phyloP scores from a whole-genome alignment of 1,140 invertebrate genomes.

The Anadara kagoshimensis region DNA sequence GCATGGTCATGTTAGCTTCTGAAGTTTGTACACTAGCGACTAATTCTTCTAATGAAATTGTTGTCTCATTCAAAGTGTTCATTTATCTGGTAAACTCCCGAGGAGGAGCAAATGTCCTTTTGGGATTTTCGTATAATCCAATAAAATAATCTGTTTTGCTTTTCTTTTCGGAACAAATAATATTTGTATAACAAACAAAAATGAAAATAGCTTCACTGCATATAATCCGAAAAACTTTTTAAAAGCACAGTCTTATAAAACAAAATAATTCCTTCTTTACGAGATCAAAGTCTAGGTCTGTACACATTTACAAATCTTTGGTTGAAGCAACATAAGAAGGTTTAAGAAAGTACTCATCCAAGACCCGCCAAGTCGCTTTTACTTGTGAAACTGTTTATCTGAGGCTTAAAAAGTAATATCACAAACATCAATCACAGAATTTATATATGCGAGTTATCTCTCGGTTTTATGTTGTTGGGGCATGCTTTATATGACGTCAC shows the following conservation, averaged over 20 bases:
- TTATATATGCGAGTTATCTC: conserved; percentile 38
- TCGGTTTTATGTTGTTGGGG: conserved; percentile 32
- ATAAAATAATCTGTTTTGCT: too few relatives aligned
- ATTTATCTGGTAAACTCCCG: conserved; percentile 16
- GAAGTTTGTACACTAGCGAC: conserved; percentile 31
- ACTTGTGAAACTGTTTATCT: conserved; percentile 37
- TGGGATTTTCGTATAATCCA: too few relatives aligned
- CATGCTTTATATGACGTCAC: conserved; percentile 46
- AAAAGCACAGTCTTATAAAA: too few relatives aligned
- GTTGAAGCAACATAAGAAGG: conserved; percentile 6
- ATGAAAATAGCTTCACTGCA: too few relatives aligned
- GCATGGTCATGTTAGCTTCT: conserved; percentile 43
- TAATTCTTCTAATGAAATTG: conserved; percentile 42
- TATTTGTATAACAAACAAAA: too few relatives aligned
- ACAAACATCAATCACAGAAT: conserved; percentile 33
- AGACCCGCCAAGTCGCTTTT: conserved; percentile 29
- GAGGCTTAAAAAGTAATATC: conserved; percentile 34
- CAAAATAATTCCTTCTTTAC: background rate
- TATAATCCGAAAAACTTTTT: too few relatives aligned
- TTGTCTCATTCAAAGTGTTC: conserved; percentile 34
- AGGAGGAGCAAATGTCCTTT: too few relatives aligned
- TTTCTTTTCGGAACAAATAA: too few relatives aligned
- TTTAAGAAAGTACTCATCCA: conserved; percentile 20
- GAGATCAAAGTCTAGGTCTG: background rate
- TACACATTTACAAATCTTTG: background rate